Percentiles rank a stretch among this genome's conserved stretches.
phyloP scores from a whole-genome alignment of 2,797 vertebrate genomes.

The Diplodus puntazzo region DNA sequence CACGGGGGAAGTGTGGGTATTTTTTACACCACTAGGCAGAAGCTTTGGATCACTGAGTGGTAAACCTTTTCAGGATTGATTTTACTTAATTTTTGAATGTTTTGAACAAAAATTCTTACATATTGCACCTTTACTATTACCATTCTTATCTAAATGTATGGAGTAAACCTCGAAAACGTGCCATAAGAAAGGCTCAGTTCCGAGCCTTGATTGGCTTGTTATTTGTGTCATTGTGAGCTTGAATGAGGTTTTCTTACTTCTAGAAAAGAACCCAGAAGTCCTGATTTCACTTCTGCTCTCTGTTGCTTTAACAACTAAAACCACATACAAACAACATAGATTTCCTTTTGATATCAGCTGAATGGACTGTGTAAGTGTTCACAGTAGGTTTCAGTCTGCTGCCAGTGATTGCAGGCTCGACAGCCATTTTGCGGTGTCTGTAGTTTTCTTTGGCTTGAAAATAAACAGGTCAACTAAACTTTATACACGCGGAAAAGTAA shows the following conservation, averaged over 20 bases:
- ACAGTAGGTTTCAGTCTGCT: not conserved
- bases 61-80: too few species aligned
- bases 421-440: not conserved
- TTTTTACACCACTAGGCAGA: too few species aligned
- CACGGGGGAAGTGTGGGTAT: too few species aligned
- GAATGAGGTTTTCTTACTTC: not conserved
- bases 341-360: not conserved
- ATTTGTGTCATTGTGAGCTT: not conserved
- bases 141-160: too few species aligned
- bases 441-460: not conserved
- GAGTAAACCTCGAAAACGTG: not conserved
- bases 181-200: not conserved
- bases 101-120: too few species aligned
- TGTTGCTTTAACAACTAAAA: not conserved
- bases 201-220: not conserved
- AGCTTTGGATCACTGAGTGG: too few species aligned
- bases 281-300: not conserved
- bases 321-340: not conserved
- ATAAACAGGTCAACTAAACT: slow-evolving; percentile 10
- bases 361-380: not conserved
- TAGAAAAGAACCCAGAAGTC: not conserved
- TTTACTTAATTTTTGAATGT: too few species aligned
- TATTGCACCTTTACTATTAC: too few species aligned
- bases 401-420: not conserved
- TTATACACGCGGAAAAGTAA: slow-evolving; percentile 12